phyloP scores from a whole-genome alignment of 2,888 invertebrate species.

The Aspidiotus rigidus region DNA sequence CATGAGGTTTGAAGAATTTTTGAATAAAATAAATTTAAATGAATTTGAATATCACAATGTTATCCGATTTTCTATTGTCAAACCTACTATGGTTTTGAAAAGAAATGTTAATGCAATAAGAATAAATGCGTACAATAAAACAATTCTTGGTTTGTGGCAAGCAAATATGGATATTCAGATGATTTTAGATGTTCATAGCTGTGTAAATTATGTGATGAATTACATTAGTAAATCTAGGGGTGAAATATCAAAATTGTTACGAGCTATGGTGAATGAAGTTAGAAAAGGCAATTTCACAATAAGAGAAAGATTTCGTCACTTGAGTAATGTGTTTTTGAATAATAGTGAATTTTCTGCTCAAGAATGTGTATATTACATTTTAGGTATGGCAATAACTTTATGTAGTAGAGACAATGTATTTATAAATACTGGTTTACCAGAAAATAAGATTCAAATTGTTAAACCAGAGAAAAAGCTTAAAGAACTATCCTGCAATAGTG shows the following conservation, averaged over 20 bases:
- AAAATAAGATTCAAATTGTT: constrained; percentile 38
- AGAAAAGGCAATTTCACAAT: background rate
- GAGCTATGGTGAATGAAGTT: constrained; percentile 20
- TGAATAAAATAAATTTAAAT: background rate
- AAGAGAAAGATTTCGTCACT: background rate
- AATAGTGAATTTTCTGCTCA: constrained; percentile 36
- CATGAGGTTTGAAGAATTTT: background rate
- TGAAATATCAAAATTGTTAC: constrained; percentile 38
- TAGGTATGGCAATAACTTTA: constrained; percentile 30
- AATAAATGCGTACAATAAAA: constrained; percentile 39
- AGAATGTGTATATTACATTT: constrained; percentile 36
- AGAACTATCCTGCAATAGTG: constrained; percentile 12
- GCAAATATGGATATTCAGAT: constrained; percentile 42
- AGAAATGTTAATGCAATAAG: constrained; percentile 16
- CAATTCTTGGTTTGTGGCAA: constrained; percentile 37
- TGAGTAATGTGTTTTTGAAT: background rate
- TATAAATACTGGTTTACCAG: constrained; percentile 36
- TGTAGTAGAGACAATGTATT: constrained; percentile 28
- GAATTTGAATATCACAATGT: background rate
- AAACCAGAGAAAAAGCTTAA: constrained; percentile 34
- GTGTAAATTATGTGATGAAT: constrained; percentile 39
- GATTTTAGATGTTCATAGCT: constrained; percentile 39
- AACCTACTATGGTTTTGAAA: constrained; percentile 33
- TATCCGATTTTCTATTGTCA: background rate
- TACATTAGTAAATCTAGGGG: constrained; percentile 38